Base-by-base conservation (phyloP, 2,888 invertebrate species). In the Eilema griseolum region DNA sequence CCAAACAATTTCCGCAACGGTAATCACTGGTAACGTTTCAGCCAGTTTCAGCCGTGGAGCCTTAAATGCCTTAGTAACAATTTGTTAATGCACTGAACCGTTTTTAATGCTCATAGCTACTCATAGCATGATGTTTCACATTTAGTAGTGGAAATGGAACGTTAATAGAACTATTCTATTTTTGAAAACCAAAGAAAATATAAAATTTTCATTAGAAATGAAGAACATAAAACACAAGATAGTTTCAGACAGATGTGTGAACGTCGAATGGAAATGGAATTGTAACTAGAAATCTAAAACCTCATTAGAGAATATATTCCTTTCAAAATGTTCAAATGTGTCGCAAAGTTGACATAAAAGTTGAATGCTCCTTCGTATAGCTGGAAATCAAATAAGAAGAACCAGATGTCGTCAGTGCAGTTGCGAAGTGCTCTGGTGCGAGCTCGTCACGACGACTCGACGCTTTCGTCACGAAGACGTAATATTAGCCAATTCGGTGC, bases 361-460 rank as follows among this genome's bases (percentile, higher is more conserved):
- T 90, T 83, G 82, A 88, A 88, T 85, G 84, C 84, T 87, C 78
- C 85, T 85, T 82, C 82, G 86, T 86, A 88, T 85, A 89, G 88
- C 90, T 88, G 90, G 85, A 92, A 92, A 92, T 93, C 91, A 92
- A 93, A 94, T 93, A 92, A 92, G 90, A 89, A 85, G 86, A 81
- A 82, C 85, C 92, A 93, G 92, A 90, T 92, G 93, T 88, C 89
- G 90, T 83, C 88, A 82, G 78, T 89, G 89, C 91, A 93, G 85
- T 90, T 83, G 87, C 87, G 84, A 90, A 89, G 86, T 88, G 85
- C 86, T 84, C 83, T 80, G 76, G 83, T 84, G 84, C 88, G 86
- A 78, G 87, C 88, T 90, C 87, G 87, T 91, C 90, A 66, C 57
- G 66, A 65, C 65, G 56, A 57, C 37, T 57, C 65, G 56, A 57